Evolutionary conservation across 1,140 invertebrate species (phyloP), one percentile per base, ranked within the genome.

Genomic region (Probaryconus sp.): DNA sequence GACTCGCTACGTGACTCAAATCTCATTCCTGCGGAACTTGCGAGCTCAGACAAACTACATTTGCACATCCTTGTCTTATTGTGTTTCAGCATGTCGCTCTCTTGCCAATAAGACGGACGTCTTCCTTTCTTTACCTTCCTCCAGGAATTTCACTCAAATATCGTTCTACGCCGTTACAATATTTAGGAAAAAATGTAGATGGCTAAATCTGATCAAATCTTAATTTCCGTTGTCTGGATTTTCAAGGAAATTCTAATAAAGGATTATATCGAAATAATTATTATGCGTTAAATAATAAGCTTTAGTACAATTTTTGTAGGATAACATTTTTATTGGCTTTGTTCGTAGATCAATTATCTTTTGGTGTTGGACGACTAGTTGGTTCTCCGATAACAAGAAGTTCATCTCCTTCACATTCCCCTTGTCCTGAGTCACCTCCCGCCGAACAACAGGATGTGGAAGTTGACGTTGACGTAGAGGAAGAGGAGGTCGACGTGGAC

Each of bases 361-460:
- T 88, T 24, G 86, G 87, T 10, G 87, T 88, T 3, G 87, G 87
- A 30, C 81, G 87, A 4, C 55, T 88, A 17, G 87, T 88, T 0
- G 85, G 87, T 13, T 87, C 87, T 0, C 86, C 87, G 17, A 68
- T 82, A 5, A 84, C 85, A 20, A 83, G 85, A 72, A 86, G 79
- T 77, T 85, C 84, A 7, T 87, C 87, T 3, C 84, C 84, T 9
- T 85, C 84, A 16, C 82, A 83, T 10, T 88, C 87, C 6, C 76
- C 81, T 1, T 82, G 81, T 50, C 79, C 81, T 4, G 83, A 85
- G 16, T 85, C 83, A 0, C 83, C 81, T 0, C 73, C 78, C n/a
- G 68, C 76, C 42, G 84, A 82, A n/a, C 77, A 79, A 1, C 79
- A 83, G 1, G 85, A 86, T 17, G 58, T 76, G 10, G 85, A 88